These are phyloP conservation scores for Lordiphosa stackelbergi DNA, from an alignment of 1,140 invertebrate species.

Conservation along the genomic window DNA sequence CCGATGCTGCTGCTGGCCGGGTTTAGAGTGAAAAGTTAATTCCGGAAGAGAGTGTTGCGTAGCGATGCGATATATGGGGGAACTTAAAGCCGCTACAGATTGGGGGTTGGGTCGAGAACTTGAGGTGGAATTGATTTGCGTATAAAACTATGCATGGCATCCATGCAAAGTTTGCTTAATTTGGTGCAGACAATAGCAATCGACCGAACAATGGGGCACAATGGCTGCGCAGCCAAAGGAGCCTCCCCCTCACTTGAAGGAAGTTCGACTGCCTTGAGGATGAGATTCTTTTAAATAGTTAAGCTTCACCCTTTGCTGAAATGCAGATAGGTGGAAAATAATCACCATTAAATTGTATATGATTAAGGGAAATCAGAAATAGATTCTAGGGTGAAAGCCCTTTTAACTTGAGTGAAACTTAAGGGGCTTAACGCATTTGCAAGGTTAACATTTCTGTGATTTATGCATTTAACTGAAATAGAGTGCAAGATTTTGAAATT, in stretches of 20 bases:
- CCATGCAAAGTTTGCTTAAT: conserved; percentile 65
- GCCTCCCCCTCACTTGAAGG: conserved; percentile 7
- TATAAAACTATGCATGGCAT: conserved; percentile 60
- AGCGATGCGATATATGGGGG: conserved; percentile 21
- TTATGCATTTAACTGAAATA: too few relatives aligned
- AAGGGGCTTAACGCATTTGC: too few relatives aligned
- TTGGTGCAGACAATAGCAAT: conserved; percentile 59
- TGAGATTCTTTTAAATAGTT: too few relatives aligned
- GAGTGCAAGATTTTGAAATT: too few relatives aligned
- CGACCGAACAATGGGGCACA: conserved; percentile 45
- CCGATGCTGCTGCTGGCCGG: conserved; percentile 20
- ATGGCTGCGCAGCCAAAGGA: conserved; percentile 12
- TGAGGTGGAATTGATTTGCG: conserved; percentile 57
- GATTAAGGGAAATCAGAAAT: too few relatives aligned
- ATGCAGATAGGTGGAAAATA: too few relatives aligned
- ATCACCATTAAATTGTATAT: too few relatives aligned
- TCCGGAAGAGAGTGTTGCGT: conserved; percentile 20
- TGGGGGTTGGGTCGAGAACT: conserved; percentile 11
- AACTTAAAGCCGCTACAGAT: conserved; percentile 25
- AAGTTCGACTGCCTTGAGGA: conserved; percentile 20
- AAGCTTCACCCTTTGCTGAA: too few relatives aligned
- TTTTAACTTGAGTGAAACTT: too few relatives aligned
- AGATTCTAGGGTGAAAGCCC: too few relatives aligned
- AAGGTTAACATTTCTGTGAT: too few relatives aligned
- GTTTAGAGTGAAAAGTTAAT: conserved; percentile 66